Base-by-base conservation (phyloP, 2,113 vertebrate species). In the Oryzias curvinotus region DNA sequence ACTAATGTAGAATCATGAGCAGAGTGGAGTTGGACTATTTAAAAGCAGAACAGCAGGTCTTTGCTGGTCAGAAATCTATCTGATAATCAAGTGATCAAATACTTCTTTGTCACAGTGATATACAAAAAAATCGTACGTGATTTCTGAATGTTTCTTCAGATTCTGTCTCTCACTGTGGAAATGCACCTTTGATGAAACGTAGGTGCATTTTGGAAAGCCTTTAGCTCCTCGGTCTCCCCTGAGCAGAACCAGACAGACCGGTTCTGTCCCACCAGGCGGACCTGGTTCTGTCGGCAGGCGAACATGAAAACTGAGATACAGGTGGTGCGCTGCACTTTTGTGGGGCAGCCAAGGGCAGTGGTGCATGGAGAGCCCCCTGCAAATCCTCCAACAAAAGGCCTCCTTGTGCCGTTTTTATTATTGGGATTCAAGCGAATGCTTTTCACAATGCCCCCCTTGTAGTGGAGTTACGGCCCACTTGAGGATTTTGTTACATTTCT, bases 191-290 rank as follows among this genome's bases (percentile, higher is more conserved):
- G n/a, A n/a, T n/a, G n/a, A n/a, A n/a, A n/a, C n/a, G n/a, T n/a
- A n/a, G n/a, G n/a, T n/a, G n/a, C n/a, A n/a, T n/a, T n/a, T n/a
- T n/a, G n/a, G n/a, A n/a, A n/a, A n/a, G n/a, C n/a, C n/a, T n/a
- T n/a, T n/a, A n/a, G 70, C 73, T 51, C 57, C 65, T 28, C 87
- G 3, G 36, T 1, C 45, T 64, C 71, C 23, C 16, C 44, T 13
- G 50, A 52, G 57, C 65, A 19, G 68, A 93, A 85, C 77, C 86
- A 83, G 90, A 89, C 88, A 79, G 57, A 83, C 88, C 71, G 73
- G 69, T 88, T 93, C 54, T 60, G n/a, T 71, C 65, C 54, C 47
- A 51, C 49, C n/a, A 4, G 56, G 64, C 62, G 1, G 57, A 68
- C 70, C 70, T 61, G 65, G 63, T 57, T 68, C 82, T 80, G 73